These are phyloP conservation scores for Elanoides forficatus DNA, from an alignment of 2,113 vertebrate genomes.

Conservation along the genomic window DNA sequence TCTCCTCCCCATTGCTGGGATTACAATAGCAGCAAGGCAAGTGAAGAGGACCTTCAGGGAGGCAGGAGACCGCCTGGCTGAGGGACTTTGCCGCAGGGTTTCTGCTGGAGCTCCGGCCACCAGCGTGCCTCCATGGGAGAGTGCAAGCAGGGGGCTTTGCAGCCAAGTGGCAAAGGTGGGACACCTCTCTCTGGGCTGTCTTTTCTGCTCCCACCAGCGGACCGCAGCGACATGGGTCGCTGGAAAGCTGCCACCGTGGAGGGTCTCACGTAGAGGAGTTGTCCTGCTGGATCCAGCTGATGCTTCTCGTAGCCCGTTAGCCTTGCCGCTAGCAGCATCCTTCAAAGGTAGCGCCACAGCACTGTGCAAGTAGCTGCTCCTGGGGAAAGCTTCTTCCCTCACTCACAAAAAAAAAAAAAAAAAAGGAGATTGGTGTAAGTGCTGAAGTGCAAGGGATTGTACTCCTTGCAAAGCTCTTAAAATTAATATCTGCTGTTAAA, in stretches of 20 bases:
- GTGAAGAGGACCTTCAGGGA: neutral
- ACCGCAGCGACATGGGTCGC: rapidly evolving
- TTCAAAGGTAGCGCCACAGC: neutral
- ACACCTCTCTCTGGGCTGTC: neutral
- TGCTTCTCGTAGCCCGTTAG: neutral
- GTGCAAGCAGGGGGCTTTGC: neutral
- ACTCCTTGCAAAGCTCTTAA: neutral
- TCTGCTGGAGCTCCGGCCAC: neutral
- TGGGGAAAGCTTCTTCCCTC: neutral
- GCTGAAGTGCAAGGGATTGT: neutral
- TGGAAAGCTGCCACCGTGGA: neutral
- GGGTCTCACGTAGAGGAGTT: neutral
- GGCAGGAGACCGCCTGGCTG: neutral
- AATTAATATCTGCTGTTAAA: neutral
- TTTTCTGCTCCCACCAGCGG: neutral
- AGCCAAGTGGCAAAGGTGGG: neutral
- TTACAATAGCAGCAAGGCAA: neutral
- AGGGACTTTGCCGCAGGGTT: neutral
- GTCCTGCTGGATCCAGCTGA: rapidly evolving
- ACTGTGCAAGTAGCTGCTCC: neutral
- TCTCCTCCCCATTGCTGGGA: neutral
- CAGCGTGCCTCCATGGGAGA: rapidly evolving
- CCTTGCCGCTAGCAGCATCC: neutral
- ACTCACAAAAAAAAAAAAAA: neutral
- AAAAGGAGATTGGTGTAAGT: neutral